Percentiles rank a stretch among this genome's conserved stretches.
phyloP scores from a whole-genome alignment of 2,113 vertebrate species.

The Melanerpes aurifrons region DNA sequence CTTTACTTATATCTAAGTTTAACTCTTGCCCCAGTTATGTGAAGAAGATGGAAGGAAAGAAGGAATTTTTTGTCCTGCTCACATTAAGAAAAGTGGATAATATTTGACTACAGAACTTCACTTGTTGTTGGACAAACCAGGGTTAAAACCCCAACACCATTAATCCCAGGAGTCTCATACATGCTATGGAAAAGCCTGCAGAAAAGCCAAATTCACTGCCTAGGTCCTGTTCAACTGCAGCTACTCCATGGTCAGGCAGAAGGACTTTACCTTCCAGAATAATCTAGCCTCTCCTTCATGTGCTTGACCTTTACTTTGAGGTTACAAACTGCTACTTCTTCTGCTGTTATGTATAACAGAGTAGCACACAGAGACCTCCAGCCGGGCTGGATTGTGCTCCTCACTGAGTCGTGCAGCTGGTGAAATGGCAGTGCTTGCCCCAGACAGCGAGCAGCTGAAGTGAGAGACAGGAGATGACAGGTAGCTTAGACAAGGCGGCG shows the following conservation, averaged over 20 bases:
- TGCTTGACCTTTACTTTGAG: neutral
- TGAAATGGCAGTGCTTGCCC: neutral
- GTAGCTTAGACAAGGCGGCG: neutral
- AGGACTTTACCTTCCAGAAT: neutral
- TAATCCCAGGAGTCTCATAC: neutral
- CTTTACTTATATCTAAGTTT: neutral
- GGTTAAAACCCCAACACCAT: neutral
- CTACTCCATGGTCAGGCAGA: neutral
- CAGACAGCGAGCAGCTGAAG: neutral
- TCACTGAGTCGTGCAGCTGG: neutral
- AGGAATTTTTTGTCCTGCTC: neutral
- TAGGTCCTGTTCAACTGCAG: neutral
- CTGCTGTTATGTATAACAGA: neutral
- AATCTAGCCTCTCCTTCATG: neutral
- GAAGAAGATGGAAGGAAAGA: neutral
- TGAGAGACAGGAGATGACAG: constrained; percentile 1
- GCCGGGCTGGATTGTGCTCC: neutral
- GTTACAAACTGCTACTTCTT: neutral
- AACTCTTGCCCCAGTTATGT: neutral
- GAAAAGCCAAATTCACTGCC: neutral
- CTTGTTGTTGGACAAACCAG: neutral
- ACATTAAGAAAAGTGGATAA: neutral
- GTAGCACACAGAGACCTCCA: neutral
- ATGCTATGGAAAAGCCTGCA: neutral
- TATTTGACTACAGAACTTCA: neutral